Conservation (phyloP, 2,113 vertebrate genomes). For the Benitochromis conjunctus region DNA sequence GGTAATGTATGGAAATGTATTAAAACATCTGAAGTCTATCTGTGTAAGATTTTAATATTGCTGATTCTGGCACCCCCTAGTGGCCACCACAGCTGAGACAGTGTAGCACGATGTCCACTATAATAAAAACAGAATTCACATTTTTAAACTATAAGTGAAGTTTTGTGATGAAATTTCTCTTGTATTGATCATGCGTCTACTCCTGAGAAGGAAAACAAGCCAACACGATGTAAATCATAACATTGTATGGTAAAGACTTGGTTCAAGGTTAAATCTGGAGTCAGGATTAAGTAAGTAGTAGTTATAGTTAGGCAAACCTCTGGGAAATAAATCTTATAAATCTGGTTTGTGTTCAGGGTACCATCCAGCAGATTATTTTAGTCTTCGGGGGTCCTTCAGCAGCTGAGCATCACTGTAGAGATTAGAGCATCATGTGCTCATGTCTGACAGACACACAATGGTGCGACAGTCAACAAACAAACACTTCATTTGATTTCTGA, state of each 20-base stretch:
- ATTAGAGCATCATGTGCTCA: conserved; percentile 10
- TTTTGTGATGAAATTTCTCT: neutral
- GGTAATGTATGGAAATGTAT: neutral
- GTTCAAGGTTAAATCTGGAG: neutral
- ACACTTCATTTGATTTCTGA: neutral
- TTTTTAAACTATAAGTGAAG: neutral
- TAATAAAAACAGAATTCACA: neutral
- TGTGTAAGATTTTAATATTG: neutral
- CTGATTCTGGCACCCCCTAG: neutral
- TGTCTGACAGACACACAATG: neutral
- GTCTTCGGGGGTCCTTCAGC: conserved; percentile 11
- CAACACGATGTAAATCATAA: neutral
- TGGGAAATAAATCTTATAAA: neutral
- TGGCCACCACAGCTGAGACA: neutral
- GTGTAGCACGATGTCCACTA: neutral
- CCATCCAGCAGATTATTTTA: conserved; percentile 25
- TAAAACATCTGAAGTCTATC: neutral
- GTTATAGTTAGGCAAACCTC: neutral
- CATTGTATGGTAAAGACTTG: neutral
- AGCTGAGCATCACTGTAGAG: neutral
- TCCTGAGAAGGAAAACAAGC: neutral
- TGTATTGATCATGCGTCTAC: neutral
- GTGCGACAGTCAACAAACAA: neutral
- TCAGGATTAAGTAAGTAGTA: neutral
- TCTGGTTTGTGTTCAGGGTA: neutral